Conservation (phyloP, 2,888 invertebrate genomes). For the Blastobasis adustella region DNA sequence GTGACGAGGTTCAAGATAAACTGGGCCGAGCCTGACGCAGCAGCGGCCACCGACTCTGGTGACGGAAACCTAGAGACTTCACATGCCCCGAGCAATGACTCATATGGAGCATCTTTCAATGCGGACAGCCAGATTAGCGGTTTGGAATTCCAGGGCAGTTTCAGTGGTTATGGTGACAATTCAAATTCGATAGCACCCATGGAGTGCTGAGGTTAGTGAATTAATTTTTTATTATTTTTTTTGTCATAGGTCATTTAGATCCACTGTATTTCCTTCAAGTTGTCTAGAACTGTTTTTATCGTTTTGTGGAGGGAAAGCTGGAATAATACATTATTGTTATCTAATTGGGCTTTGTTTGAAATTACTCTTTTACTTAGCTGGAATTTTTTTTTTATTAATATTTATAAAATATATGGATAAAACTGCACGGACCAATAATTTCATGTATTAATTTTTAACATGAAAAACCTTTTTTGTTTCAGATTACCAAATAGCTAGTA, state of each 20-base stretch:
- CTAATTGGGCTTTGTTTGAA: too few relatives aligned
- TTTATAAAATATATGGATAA: too few relatives aligned
- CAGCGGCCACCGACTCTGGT: conserved; percentile 41
- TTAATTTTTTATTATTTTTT: neutral
- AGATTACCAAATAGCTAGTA: conserved; percentile 23
- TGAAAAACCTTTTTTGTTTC: conserved; percentile 20
- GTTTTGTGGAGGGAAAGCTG: too few relatives aligned
- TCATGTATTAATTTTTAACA: too few relatives aligned
- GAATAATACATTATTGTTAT: too few relatives aligned
- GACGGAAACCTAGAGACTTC: conserved; percentile 50
- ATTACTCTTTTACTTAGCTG: too few relatives aligned
- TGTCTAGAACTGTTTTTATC: too few relatives aligned
- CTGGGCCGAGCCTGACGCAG: conserved; percentile 87
- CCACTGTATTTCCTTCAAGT: too few relatives aligned
- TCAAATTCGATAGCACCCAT: conserved; percentile 78
- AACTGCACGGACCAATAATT: too few relatives aligned
- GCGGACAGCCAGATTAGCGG: conserved; percentile 64
- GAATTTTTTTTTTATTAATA: too few relatives aligned
- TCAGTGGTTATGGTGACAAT: conserved; percentile 74
- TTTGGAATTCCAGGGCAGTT: conserved; percentile 56
- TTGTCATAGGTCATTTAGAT: too few relatives aligned
- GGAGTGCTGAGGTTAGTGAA: conserved; percentile 70
- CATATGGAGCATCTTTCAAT: conserved; percentile 55
- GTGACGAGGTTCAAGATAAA: conserved; percentile 97
- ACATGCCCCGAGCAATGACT: conserved; percentile 58